Conservation (phyloP, 1,140 invertebrate species). For the Marisa cornuarietis region DNA sequence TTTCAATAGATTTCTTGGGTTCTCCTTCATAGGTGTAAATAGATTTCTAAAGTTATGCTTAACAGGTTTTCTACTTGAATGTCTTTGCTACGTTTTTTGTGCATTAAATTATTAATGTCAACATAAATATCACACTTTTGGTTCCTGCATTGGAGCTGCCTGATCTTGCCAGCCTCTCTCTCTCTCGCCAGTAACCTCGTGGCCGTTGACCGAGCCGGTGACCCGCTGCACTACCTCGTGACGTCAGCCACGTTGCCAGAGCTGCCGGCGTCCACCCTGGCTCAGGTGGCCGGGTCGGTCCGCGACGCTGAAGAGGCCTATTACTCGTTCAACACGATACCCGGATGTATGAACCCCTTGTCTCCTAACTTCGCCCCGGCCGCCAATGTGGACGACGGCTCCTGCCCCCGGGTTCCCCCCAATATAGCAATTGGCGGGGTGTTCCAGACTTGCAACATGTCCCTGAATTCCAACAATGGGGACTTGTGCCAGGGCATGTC, state of each 20-base stretch:
- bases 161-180: neutral
- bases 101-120: neutral
- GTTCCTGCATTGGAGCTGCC: neutral
- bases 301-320: slow-evolving; percentile 41
- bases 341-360: slow-evolving; percentile 43
- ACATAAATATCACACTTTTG: neutral
- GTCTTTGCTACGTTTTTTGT: too few species aligned
- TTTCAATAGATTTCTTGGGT: neutral
- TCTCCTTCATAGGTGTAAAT: too few species aligned
- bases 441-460: slow-evolving; percentile 42
- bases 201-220: slow-evolving; percentile 45
- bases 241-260: slow-evolving; percentile 43
- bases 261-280: slow-evolving; percentile 21
- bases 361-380: slow-evolving; percentile 50
- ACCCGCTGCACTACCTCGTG: slow-evolving; percentile 48
- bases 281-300: slow-evolving; percentile 18
- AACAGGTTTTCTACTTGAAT: too few species aligned
- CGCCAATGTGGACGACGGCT: slow-evolving; percentile 49
- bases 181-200: slow-evolving; percentile 33
- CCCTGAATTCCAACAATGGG: slow-evolving; percentile 7
- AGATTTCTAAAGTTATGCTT: too few species aligned
- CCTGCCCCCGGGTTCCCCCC: slow-evolving; percentile 32
- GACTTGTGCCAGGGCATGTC: slow-evolving; percentile 15
- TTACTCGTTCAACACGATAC: slow-evolving; percentile 48
- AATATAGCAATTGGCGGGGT: slow-evolving; percentile 55